Percentiles rank a stretch among this genome's conserved stretches.
Evolutionary conservation across 1,140 invertebrate species (phyloP).

Genomic region (Drosophila setifemur): DNA sequence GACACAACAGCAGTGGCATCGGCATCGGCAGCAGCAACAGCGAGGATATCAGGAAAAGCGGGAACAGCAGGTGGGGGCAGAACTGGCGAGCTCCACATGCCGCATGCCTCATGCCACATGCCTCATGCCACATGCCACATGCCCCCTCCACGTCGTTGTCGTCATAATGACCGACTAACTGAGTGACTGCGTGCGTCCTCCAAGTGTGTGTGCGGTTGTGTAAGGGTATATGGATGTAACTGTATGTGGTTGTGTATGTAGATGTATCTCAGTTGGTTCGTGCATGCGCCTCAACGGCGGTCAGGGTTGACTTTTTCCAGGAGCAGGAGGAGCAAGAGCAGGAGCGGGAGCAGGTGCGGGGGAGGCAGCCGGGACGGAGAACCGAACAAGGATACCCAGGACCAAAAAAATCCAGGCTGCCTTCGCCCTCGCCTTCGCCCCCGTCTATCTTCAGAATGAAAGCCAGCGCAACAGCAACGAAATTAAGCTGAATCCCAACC

Average conservation of each 20-base stretch:
- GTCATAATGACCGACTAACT: conserved; percentile 75
- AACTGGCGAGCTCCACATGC: neutral
- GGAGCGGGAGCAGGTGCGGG: conserved; percentile 15
- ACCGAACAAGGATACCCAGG: conserved; percentile 3
- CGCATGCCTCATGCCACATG: neutral
- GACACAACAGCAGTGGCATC: neutral
- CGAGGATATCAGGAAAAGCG: neutral
- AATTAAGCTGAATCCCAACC: conserved; percentile 55
- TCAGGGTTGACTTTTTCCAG: conserved; percentile 73
- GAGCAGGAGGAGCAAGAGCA: neutral
- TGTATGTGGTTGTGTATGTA: conserved; percentile 21
- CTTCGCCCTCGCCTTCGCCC: no score
- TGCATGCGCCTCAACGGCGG: conserved; percentile 67
- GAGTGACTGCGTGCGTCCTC: conserved; percentile 34
- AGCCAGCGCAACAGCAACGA: conserved; percentile 56
- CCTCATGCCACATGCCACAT: conserved; percentile 3
- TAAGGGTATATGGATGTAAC: conserved; percentile 4
- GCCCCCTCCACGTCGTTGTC: conserved; percentile 19
- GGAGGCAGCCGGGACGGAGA: conserved; percentile 15
- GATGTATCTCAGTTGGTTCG: conserved; percentile 55
- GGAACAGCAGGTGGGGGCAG: neutral
- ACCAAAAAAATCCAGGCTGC: neutral
- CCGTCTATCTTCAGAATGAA: neutral
- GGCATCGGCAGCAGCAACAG: neutral
- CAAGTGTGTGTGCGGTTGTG: conserved; percentile 13